These are phyloP conservation scores for Idaea biselata DNA, from an alignment of 2,888 invertebrate genomes.

Conservation along the genomic window DNA sequence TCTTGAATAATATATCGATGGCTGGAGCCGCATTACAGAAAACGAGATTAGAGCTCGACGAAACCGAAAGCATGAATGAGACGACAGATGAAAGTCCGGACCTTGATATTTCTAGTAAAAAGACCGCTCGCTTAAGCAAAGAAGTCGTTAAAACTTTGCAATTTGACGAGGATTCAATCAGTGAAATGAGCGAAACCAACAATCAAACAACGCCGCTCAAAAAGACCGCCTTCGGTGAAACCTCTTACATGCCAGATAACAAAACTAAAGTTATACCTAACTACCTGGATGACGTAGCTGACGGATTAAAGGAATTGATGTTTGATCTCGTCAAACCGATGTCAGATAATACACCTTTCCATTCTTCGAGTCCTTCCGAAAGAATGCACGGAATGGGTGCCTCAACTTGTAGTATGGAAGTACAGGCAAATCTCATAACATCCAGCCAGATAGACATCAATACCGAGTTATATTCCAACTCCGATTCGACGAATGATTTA, in stretches of 20 bases:
- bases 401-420: slow-evolving; percentile 51
- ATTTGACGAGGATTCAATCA: slow-evolving; percentile 56
- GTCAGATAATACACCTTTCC: slow-evolving; percentile 47
- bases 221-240: slow-evolving; percentile 56
- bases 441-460: slow-evolving; percentile 66
- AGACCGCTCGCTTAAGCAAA: slow-evolving; percentile 39
- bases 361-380: slow-evolving; percentile 6
- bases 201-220: slow-evolving; percentile 44
- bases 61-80: slow-evolving; percentile 37
- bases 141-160: slow-evolving; percentile 65
- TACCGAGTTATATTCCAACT: slow-evolving; percentile 33
- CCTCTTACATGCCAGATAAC: slow-evolving; percentile 42
- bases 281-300: slow-evolving; percentile 53
- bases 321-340: slow-evolving; percentile 64
- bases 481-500: slow-evolving; percentile 31
- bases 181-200: slow-evolving; percentile 34
- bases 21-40: slow-evolving; percentile 53
- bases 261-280: slow-evolving; percentile 61
- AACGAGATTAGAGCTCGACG: slow-evolving; percentile 42
- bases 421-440: slow-evolving; percentile 56
- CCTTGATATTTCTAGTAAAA: slow-evolving; percentile 23
- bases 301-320: slow-evolving; percentile 63
- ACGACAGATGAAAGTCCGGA: slow-evolving; percentile 26
- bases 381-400: not conserved
- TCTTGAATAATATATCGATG: slow-evolving; percentile 58